Percentiles rank a stretch among this genome's conserved stretches.
These are phyloP conservation scores for Sinelater perroti DNA, from an alignment of 2,888 invertebrate species.

Conservation along the genomic window DNA sequence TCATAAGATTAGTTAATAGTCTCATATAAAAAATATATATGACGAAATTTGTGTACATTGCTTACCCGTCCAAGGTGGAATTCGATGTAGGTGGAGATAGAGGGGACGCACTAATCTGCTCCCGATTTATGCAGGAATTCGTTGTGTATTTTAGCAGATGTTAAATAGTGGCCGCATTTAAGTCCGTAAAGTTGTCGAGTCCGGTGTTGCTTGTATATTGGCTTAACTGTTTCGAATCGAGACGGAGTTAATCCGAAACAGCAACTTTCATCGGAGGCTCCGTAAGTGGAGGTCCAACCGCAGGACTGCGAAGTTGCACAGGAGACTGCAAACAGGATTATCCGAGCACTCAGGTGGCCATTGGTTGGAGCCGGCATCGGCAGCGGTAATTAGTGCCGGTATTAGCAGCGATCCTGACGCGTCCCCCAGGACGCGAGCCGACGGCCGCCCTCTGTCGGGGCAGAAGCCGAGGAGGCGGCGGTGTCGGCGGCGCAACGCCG, in stretches of 20 bases:
- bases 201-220: constrained; percentile 52
- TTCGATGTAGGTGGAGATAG: too few relatives aligned
- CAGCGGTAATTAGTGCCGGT: constrained; percentile 40
- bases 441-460: too few relatives aligned
- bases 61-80: too few relatives aligned
- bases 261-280: constrained; percentile 44
- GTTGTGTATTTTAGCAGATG: constrained; percentile 49
- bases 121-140: constrained; percentile 36
- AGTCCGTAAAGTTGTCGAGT: constrained; percentile 42
- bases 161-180: constrained; percentile 46
- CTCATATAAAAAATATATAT: too few relatives aligned
- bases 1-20: too few relatives aligned
- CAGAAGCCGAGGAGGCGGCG: constrained; percentile 13
- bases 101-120: neutral
- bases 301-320: constrained; percentile 41
- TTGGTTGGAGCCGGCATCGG: constrained; percentile 38
- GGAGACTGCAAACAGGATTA: constrained; percentile 50
- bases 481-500: constrained; percentile 23
- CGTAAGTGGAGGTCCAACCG: constrained; percentile 40
- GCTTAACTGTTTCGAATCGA: constrained; percentile 52
- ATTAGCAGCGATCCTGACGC: constrained; percentile 35
- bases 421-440: constrained; percentile 23
- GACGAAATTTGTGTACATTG: too few relatives aligned
- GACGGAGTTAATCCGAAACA: constrained; percentile 46
- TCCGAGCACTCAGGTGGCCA: constrained; percentile 51